Evolutionary conservation across 2,797 vertebrate genomes (phyloP), one percentile per base, ranked within the genome.

Genomic region (Tapirus indicus): DNA sequence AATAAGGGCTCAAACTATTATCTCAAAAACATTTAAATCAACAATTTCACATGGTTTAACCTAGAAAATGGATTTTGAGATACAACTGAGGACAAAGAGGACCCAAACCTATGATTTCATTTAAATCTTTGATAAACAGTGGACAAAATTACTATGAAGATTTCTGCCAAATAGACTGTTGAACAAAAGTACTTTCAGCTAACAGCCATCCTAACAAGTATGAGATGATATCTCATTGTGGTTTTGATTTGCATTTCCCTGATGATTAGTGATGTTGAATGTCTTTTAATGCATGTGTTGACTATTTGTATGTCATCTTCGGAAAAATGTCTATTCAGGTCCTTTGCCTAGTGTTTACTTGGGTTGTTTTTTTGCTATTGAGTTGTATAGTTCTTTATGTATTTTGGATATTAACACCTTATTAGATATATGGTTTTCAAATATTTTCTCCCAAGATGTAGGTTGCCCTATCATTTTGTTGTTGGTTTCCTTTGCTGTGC

Each of bases 91-190:
- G 66, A 75, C 8, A 72, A 72, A 86, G 44, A 56, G 8, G 8
- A 95, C 85, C 62, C 54, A 85, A 91, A 90, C 32, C 44, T 23
- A 54, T 25, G 72, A 38, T 38, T 84, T 93, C 44, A 47, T 56
- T 86, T 64, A 91, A 91, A 79, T 72, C 10, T 72, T 87, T 96
- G 38, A 64, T 85, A 72, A 95, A 94, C 44, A 91, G n/a, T 93
- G 14, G 23, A 79, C 23, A 62, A 84, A 74, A 68, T 68, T 88
- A 91, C 38, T 56, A 41, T 88, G 77, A 79, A 62, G 21, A 1
- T 83, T 21, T 84, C 25, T 92, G 82, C 66, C 83, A 92, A 94
- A 90, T 49, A 66, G 27, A 58, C 64, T 82, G 14, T 60, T 71
- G 11, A 88, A 68, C 12, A 41, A 68, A 94, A 69, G 47, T 32